Base-by-base conservation (phyloP, 2,797 vertebrate genomes). In the Eutrigla gurnardus region DNA sequence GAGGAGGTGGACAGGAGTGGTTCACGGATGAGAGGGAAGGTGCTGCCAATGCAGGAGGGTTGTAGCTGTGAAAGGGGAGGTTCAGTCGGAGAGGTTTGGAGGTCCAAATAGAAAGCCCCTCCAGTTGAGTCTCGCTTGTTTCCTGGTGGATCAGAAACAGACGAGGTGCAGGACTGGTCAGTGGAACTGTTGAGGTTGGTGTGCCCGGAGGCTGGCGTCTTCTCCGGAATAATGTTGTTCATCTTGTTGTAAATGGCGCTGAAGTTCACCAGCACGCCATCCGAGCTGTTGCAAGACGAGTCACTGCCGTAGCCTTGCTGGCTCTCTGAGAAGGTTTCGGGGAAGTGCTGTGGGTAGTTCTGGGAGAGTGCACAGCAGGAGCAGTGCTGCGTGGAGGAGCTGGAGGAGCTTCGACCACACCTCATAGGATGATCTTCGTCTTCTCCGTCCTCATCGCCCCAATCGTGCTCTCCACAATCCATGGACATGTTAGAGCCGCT, bases 231-330 rank as follows among this genome's bases (percentile, higher is more conserved):
- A n/a, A 93, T 82, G 67, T 95, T 95, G 54, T 96, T 97, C 93
- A 95, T 96, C 84, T 98, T 98, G 92, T 95, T 96, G 94, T 97
- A 99, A 75, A 99, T 97, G 68, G 97, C 91, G n/a, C 97, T 99
- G 94, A 99, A 98, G 84, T 97, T 99, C 78, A 99, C 97, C 12
- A 99, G 95, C 37, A 98, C 96, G 0, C 98, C 97, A 0, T 99
- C 97, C 0, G 97, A 99, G 81, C 97, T 98, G 93, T 97, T 98
- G 93, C 97, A 98, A 37, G 97, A 99, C 0, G 97, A 98, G 92
- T 99, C 97, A 7, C 97, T 99, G 84, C 95, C 91, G 2, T 97
- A 97, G 70, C 96, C 96, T 78, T 94, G 96, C 81, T 95, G 96
- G 75, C 96, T 95, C 82, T 97, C 97, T 0, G 96, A 13, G 71